Evolutionary conservation across 1,140 invertebrate species (phyloP).

Genomic region (Diorhabda sublineata): DNA sequence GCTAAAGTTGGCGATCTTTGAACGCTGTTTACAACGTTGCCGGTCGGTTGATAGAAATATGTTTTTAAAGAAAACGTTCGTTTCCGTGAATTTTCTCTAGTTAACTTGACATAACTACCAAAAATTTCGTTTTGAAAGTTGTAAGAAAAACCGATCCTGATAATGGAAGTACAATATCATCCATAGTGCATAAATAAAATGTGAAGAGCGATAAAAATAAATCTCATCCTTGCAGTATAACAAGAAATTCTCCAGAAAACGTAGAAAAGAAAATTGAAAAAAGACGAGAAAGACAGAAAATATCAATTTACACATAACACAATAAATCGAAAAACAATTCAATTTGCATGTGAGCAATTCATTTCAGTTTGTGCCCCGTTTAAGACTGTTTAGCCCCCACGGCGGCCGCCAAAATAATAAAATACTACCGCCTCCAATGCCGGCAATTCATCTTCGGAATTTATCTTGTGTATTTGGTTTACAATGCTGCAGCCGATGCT

Average conservation of each 20-base stretch:
- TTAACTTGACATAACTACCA: too few species aligned
- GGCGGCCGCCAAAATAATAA: conserved; percentile 14
- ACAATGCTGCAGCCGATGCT: conserved; percentile 8
- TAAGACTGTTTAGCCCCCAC: conserved; percentile 6
- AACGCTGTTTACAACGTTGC: too few species aligned
- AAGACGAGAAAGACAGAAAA: neutral
- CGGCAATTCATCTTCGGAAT: conserved; percentile 11
- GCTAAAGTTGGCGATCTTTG: too few species aligned
- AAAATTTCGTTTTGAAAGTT: too few species aligned
- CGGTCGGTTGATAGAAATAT: too few species aligned
- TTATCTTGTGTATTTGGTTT: conserved; percentile 19
- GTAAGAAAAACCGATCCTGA: too few species aligned
- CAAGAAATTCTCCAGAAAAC: neutral
- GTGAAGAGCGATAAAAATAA: conserved; percentile 6
- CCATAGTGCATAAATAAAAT: neutral
- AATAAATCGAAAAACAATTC: conserved; percentile 20
- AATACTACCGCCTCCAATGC: conserved; percentile 7
- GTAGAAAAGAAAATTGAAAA: neutral
- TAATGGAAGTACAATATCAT: too few species aligned
- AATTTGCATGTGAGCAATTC: conserved; percentile 18
- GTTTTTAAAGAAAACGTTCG: too few species aligned
- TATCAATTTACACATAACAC: conserved; percentile 18
- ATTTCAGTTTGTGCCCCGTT: conserved; percentile 19
- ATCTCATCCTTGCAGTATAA: conserved; percentile 5
- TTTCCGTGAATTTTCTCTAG: too few species aligned